Evolutionary conservation across 2,113 vertebrate species (phyloP).

Genomic region (Bostrychus sinensis): DNA sequence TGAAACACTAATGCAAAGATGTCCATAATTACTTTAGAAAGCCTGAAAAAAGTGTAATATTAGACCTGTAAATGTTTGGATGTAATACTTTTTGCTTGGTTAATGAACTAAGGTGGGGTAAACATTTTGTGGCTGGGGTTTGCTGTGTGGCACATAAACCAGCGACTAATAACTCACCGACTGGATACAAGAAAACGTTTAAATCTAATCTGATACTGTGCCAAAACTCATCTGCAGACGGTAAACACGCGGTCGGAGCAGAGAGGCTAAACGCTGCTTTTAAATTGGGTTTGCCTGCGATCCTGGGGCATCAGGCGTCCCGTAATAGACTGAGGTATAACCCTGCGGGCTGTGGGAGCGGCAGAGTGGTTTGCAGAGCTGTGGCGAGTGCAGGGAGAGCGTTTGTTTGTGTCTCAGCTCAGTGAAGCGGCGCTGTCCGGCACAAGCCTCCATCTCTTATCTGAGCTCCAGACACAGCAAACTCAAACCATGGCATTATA

Average conservation of each 20-base stretch:
- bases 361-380: conserved; percentile 15
- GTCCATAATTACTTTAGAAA: no score
- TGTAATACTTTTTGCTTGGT: no score
- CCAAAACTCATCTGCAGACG: neutral
- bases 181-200: no score
- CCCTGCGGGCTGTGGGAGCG: conserved; percentile 21
- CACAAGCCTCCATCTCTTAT: conserved; percentile 23
- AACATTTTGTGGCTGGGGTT: no score
- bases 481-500: no score
- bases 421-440: conserved; percentile 26
- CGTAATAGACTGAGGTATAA: conserved; percentile 33
- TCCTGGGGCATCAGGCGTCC: conserved; percentile 1
- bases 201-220: neutral
- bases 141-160: no score
- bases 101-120: no score
- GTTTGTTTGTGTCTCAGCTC: conserved; percentile 28
- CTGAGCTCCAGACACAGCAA: neutral
- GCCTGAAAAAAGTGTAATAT: no score
- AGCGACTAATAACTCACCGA: no score
- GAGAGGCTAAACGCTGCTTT: no score
- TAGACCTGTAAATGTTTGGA: no score
- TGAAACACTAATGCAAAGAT: no score
- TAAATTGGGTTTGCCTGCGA: conserved; percentile 2
- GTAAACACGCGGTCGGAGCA: neutral
- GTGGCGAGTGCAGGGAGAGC: conserved; percentile 23